Evolutionary conservation across 2,888 invertebrate genomes (phyloP).

Genomic region (Lamellibrachia satsuma): DNA sequence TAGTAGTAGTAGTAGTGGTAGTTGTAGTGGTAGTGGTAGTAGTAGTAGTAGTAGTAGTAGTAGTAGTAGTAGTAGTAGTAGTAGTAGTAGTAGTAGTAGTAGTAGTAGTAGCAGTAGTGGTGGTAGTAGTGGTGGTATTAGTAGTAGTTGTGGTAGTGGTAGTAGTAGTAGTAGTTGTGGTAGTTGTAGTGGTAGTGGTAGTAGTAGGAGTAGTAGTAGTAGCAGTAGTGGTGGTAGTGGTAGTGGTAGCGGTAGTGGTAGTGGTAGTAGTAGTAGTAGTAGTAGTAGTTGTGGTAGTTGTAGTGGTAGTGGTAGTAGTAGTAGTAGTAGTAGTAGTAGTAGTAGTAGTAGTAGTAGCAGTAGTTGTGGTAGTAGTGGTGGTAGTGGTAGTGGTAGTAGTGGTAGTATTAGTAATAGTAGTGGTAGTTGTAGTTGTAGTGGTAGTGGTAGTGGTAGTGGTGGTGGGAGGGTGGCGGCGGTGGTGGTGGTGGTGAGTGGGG

Average conservation of each 20-base stretch:
- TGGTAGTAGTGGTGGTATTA: background rate
- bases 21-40: constrained; percentile 21
- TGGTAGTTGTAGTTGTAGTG: background rate
- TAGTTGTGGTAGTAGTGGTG: background rate
- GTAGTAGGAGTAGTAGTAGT: constrained; percentile 21
- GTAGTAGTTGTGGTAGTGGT: background rate
- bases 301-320: background rate
- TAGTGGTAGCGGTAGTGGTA: constrained; percentile 14
- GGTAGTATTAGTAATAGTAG: background rate
- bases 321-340: background rate
- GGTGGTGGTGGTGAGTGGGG: background rate
- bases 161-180: background rate
- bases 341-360: background rate
- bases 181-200: background rate
- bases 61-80: constrained; percentile 18
- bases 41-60: constrained; percentile 22
- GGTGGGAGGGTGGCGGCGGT: background rate
- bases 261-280: background rate
- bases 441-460: background rate
- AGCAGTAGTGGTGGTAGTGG: constrained; percentile 19
- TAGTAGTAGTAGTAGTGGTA: constrained; percentile 18
- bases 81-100: constrained; percentile 1
- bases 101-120: background rate
- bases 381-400: background rate
- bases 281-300: background rate